Conservation (phyloP, 2,888 invertebrate species). For the Muschampia plurimacula region DNA sequence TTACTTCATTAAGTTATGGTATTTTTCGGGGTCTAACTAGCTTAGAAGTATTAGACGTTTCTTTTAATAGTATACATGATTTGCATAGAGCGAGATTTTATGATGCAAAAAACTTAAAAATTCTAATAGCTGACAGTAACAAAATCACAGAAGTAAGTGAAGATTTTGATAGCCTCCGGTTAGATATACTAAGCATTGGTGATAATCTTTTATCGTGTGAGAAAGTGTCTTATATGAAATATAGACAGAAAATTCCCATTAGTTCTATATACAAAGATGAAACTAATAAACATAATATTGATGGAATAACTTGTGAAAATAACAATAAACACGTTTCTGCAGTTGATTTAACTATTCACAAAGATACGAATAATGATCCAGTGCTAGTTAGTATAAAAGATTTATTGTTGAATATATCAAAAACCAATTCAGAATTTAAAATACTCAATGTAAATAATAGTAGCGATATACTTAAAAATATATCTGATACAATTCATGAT, state of each 20-base stretch:
- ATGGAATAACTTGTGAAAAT: constrained; percentile 41
- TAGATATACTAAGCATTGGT: constrained; percentile 41
- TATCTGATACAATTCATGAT: constrained; percentile 1
- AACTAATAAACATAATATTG: constrained; percentile 41
- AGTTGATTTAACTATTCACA: neutral
- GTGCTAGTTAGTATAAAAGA: constrained; percentile 10
- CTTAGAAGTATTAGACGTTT: constrained; percentile 23
- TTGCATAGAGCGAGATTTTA: constrained; percentile 17
- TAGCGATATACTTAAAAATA: constrained; percentile 12
- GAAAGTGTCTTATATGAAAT: constrained; percentile 33
- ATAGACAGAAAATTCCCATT: constrained; percentile 16
- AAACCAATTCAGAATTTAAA: neutral
- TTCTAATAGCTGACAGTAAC: constrained; percentile 41
- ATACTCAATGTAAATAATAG: neutral
- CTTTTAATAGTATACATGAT: constrained; percentile 23
- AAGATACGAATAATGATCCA: constrained; percentile 2
- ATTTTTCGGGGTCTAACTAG: constrained; percentile 20
- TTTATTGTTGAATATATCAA: constrained; percentile 21
- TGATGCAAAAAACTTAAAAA: constrained; percentile 32
- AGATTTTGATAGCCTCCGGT: constrained; percentile 21
- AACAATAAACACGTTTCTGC: neutral
- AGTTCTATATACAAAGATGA: constrained; percentile 38
- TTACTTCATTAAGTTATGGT: constrained; percentile 34
- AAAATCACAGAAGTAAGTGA: constrained; percentile 35
- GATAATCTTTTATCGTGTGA: constrained; percentile 42